phyloP scores from a whole-genome alignment of 2,888 invertebrate genomes.

The Gasteruption jaculator region DNA sequence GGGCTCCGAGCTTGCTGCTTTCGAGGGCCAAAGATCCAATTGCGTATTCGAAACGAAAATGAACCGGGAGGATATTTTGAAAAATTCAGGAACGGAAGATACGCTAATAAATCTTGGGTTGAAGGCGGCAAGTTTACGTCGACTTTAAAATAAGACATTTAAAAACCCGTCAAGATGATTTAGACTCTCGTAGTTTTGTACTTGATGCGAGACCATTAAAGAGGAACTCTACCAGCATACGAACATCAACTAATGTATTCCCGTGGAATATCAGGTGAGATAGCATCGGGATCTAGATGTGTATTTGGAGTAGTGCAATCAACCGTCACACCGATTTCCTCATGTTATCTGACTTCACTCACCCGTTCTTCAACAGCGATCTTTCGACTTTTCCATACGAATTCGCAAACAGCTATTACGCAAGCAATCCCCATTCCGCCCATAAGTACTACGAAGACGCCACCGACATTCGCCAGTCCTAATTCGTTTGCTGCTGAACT shows the following conservation, averaged over 20 bases:
- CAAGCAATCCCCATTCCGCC: slow-evolving; percentile 89
- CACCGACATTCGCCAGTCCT: slow-evolving; percentile 92
- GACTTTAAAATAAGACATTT: too few relatives aligned
- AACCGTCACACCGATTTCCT: slow-evolving; percentile 30
- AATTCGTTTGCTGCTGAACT: slow-evolving; percentile 85
- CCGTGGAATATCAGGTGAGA: slow-evolving; percentile 40
- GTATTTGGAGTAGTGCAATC: slow-evolving; percentile 27
- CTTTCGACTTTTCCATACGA: slow-evolving; percentile 92
- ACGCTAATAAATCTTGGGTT: too few relatives aligned
- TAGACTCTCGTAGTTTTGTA: slow-evolving; percentile 38
- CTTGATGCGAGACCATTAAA: slow-evolving; percentile 37
- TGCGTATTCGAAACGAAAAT: too few relatives aligned
- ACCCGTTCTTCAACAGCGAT: slow-evolving; percentile 89
- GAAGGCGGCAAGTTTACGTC: too few relatives aligned
- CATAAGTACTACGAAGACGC: slow-evolving; percentile 94
- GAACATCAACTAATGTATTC: slow-evolving; percentile 45
- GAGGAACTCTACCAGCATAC: slow-evolving; percentile 43
- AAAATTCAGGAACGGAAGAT: too few relatives aligned
- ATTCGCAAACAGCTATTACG: slow-evolving; percentile 91
- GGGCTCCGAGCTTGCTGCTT: too few relatives aligned
- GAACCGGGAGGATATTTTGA: too few relatives aligned
- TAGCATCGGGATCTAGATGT: slow-evolving; percentile 40
- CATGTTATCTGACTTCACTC: slow-evolving; percentile 51
- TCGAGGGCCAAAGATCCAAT: too few relatives aligned
- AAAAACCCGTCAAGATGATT: too few relatives aligned